Conservation (phyloP, 2,797 vertebrate genomes). For the Euthynnus affinis region DNA sequence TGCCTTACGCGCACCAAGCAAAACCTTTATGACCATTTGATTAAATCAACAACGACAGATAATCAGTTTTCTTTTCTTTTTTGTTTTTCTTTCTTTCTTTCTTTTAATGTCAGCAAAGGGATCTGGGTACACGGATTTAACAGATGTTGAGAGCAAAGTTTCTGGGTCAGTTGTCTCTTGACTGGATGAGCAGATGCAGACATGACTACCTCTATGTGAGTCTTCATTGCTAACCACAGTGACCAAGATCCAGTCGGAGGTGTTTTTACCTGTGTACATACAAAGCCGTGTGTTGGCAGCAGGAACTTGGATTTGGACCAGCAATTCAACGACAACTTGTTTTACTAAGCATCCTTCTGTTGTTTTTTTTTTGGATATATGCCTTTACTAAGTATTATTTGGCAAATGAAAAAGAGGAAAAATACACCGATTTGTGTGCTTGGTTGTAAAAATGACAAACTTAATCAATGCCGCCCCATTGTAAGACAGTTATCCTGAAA, state of each 20-base stretch:
- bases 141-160: conserved; percentile 30
- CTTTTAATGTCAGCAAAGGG: conserved; percentile 44
- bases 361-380: conserved; percentile 51
- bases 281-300: conserved; percentile 33
- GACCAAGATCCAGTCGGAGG: conserved; percentile 67
- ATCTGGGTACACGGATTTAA: conserved; percentile 48
- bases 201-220: conserved; percentile 75
- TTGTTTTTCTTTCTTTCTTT: neutral
- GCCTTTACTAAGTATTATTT: conserved; percentile 70
- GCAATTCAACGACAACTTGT: conserved; percentile 51
- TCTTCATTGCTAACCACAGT: conserved; percentile 67
- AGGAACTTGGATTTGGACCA: conserved; percentile 61
- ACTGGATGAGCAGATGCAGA: conserved; percentile 68
- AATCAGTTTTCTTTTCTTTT: conserved; percentile 41
- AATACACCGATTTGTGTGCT: conserved; percentile 62
- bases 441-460: conserved; percentile 73
- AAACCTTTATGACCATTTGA: conserved; percentile 59
- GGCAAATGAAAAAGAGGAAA: conserved; percentile 56
- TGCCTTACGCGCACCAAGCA: conserved; percentile 73
- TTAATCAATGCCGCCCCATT: conserved; percentile 72
- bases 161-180: conserved; percentile 53
- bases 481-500: conserved; percentile 73
- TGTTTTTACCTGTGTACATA: conserved; percentile 62
- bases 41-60: conserved; percentile 55
- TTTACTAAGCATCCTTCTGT: conserved; percentile 49